These are phyloP conservation scores for Silurus meridionalis DNA, from an alignment of 2,113 vertebrate genomes.

Conservation along the genomic window DNA sequence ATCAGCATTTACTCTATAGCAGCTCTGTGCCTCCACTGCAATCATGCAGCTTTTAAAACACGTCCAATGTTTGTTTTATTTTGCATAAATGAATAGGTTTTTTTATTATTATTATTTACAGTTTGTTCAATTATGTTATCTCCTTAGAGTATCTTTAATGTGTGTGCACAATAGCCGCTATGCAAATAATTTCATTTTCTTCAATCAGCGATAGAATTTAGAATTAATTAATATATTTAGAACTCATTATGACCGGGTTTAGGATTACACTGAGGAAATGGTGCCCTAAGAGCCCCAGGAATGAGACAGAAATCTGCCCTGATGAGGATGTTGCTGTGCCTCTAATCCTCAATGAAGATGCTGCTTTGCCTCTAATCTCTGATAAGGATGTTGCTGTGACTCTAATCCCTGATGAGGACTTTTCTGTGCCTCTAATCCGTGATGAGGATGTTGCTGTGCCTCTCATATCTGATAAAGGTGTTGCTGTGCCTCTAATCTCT, in stretches of 20 bases:
- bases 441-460: too few species aligned
- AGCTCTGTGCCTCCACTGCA: not conserved
- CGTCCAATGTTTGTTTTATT: not conserved
- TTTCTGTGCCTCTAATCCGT: too few species aligned
- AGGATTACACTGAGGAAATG: too few species aligned
- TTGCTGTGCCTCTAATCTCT: too few species aligned
- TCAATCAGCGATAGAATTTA: not conserved
- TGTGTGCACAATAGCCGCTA: not conserved
- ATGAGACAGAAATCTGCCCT: too few species aligned
- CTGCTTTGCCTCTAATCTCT: too few species aligned
- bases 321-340: too few species aligned
- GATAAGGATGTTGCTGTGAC: too few species aligned
- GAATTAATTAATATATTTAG: not conserved
- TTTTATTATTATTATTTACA: not conserved
- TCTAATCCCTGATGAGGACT: too few species aligned
- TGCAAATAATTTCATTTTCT: not conserved
- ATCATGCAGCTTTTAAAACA: not conserved
- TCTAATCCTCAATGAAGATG: too few species aligned
- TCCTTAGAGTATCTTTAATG: not conserved
- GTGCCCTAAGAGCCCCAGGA: too few species aligned
- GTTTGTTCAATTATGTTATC: not conserved
- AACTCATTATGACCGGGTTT: not conserved
- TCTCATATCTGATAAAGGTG: too few species aligned
- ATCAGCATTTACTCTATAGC: conserved; percentile 50
- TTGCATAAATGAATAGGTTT: not conserved